Percentiles rank a stretch among this genome's conserved stretches.
These are phyloP conservation scores for Chlorospingus flavigularis DNA, from an alignment of 2,797 vertebrate genomes.

Conservation along the genomic window DNA sequence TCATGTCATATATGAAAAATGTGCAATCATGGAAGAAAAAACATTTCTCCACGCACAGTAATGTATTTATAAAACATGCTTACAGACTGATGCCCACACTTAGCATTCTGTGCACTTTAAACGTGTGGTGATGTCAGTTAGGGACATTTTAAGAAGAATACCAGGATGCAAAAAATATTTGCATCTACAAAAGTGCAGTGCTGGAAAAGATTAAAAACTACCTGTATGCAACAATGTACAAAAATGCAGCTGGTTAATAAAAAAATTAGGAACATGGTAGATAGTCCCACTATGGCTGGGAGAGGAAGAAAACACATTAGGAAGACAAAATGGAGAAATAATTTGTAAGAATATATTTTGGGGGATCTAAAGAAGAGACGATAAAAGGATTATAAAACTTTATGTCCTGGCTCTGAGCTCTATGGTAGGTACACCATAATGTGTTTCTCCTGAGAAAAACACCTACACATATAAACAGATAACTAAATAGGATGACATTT, in stretches of 20 bases:
- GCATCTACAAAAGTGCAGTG: neutral
- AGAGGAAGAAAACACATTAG: neutral
- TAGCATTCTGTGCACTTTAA: neutral
- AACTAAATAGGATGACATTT: neutral
- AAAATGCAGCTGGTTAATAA: neutral
- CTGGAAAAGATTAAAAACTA: neutral
- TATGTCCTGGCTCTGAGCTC: neutral
- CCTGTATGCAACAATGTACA: neutral
- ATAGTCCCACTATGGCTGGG: neutral
- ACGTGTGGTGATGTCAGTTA: neutral
- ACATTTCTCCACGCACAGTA: rapidly evolving
- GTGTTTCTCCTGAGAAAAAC: neutral
- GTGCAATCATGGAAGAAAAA: neutral
- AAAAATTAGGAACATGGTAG: neutral
- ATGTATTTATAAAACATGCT: neutral
- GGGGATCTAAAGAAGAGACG: neutral
- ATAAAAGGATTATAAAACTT: neutral
- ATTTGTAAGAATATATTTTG: neutral
- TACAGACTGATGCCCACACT: neutral
- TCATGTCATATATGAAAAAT: neutral
- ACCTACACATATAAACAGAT: neutral
- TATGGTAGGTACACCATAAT: neutral
- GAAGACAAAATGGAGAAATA: neutral
- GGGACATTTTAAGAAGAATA: neutral
- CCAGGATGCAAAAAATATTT: neutral